Percentiles rank a stretch among this genome's conserved stretches.
These are phyloP conservation scores for Brachionus rotundiformis DNA, from an alignment of 1,140 invertebrate genomes.

Conservation along the genomic window DNA sequence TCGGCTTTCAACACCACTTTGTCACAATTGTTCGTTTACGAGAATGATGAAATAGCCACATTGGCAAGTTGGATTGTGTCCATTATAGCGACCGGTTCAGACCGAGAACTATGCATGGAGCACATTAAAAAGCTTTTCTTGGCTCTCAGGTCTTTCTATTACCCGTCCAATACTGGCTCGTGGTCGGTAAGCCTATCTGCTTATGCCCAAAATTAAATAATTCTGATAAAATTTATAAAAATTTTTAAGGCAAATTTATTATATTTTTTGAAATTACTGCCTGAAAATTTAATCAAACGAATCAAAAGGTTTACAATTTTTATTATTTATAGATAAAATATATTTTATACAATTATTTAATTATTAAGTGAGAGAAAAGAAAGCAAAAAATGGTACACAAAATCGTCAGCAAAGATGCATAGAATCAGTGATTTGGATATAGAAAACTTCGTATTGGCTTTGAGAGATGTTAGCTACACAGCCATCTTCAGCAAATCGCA, in stretches of 20 bases:
- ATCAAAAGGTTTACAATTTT: constrained; percentile 64
- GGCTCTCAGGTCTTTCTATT: constrained; percentile 81
- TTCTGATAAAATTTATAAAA: too few species aligned
- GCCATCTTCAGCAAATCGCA: constrained; percentile 78
- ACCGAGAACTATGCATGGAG: constrained; percentile 67
- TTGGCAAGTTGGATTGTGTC: constrained; percentile 74
- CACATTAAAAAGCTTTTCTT: constrained; percentile 79
- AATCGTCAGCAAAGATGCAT: constrained; percentile 66
- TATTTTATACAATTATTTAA: background rate
- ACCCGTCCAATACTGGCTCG: constrained; percentile 80
- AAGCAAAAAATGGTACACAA: constrained; percentile 50
- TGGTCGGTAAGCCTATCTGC: too few species aligned
- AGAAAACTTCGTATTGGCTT: constrained; percentile 75
- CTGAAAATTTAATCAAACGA: constrained; percentile 68
- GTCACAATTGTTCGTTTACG: constrained; percentile 36
- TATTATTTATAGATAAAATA: too few species aligned
- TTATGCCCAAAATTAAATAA: too few species aligned
- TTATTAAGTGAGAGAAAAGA: constrained; percentile 4
- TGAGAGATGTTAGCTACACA: constrained; percentile 72
- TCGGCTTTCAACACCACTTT: constrained; percentile 3
- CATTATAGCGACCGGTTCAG: constrained; percentile 66
- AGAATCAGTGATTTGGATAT: constrained; percentile 79
- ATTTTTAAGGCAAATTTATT: constrained; percentile 57
- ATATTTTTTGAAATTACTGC: constrained; percentile 58
- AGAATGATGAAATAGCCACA: constrained; percentile 64